Conservation (phyloP, 1,140 invertebrate genomes). For the Zaprionus vittiger region DNA sequence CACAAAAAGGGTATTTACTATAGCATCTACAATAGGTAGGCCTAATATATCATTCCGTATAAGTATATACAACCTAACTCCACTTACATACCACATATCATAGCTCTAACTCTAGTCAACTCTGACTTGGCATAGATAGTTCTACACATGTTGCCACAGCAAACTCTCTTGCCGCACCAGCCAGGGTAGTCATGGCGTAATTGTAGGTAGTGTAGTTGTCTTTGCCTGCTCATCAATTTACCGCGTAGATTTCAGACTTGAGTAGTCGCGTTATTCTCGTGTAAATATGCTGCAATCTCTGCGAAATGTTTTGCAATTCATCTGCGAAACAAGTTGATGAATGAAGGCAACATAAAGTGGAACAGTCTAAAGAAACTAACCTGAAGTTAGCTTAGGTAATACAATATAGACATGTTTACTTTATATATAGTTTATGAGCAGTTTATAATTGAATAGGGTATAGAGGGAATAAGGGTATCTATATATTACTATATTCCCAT, state of each 20-base stretch:
- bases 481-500: too few species aligned
- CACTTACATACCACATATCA: not conserved
- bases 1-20: too few species aligned
- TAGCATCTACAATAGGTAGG: too few species aligned
- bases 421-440: too few species aligned
- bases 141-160: not conserved
- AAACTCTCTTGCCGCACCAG: not conserved
- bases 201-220: not conserved
- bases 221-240: conserved; percentile 1
- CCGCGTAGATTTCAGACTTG: not conserved
- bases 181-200: not conserved
- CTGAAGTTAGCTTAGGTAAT: too few species aligned
- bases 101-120: not conserved
- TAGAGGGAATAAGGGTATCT: too few species aligned
- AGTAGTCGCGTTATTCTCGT: not conserved
- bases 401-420: too few species aligned
- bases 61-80: not conserved
- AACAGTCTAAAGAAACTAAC: too few species aligned
- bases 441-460: too few species aligned
- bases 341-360: not conserved
- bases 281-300: conserved; percentile 1
- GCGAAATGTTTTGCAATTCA: not conserved
- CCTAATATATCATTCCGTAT: too few species aligned
- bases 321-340: not conserved
- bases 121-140: not conserved